Base-by-base conservation (phyloP, 2,113 vertebrate genomes). In the Phylloscopus whistleri region DNA sequence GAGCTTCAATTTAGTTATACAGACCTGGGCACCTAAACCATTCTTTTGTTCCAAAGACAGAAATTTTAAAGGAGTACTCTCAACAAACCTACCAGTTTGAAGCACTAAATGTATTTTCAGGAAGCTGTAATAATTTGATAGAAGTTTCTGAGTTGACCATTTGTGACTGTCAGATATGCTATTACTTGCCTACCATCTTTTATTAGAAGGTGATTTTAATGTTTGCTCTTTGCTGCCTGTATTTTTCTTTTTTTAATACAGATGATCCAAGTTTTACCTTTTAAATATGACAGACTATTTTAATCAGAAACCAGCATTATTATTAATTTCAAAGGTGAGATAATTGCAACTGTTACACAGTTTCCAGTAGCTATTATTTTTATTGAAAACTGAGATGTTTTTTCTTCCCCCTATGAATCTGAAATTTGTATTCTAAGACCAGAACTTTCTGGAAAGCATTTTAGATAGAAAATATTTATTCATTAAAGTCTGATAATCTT, bases 41-140 rank as follows among this genome's bases (percentile, higher is more conserved):
- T 91, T 83, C 55, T 88, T 94, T 83, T 95, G 63, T 90, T 92
- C 56, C 67, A 93, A 91, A 93, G n/a, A 43, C 44, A 82, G 69
- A 48, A 70, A 93, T 88, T 73, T 92, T 39, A 86, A 85, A 94
- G 68, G 44, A 87, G 18, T 58, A 37, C 7, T 91, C 88, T 78
- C 39, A 18, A 53, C 12, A 33, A 75, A 87, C 30, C 14, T 83
- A 78, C 55, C 58, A 37, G 18, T 93, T 85, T 43, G 33, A 77
- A 92, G 72, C 23, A 37, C 16, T 94, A 55, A 81, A 85, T 93
- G 10, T 43, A 67, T 92, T 95, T 97, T 92, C 43, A 92, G 81
- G 64, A 64, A 68, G 52, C 27, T 46, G 23, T 52, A 87, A 80
- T 43, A 69, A 90, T 94, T 83, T 91, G 58, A 62, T 87, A 59